phyloP scores from a whole-genome alignment of 1,140 invertebrate species.

The Pseudoatta argentina region DNA sequence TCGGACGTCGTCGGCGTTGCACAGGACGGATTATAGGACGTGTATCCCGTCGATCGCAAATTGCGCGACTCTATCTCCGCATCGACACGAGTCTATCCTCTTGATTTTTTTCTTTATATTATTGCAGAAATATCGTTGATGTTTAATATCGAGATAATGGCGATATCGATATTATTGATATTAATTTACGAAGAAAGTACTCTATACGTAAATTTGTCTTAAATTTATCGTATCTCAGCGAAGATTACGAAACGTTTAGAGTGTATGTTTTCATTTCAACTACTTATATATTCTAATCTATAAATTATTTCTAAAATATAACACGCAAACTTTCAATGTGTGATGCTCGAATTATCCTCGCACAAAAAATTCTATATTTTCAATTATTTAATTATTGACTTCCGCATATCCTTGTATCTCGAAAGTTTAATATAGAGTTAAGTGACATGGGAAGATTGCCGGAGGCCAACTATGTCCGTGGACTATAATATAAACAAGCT shows the following conservation, averaged over 20 bases:
- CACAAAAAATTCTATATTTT: neutral
- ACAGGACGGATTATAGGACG: slow-evolving; percentile 50
- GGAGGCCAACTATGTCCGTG: slow-evolving; percentile 17
- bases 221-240: neutral
- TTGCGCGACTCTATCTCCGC: slow-evolving; percentile 30
- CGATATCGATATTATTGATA: neutral
- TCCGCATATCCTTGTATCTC: neutral
- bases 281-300: neutral
- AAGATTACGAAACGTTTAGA: neutral
- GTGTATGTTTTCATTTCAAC: neutral
- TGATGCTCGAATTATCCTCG: neutral
- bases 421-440: neutral
- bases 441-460: slow-evolving; percentile 19
- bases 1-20: slow-evolving; percentile 70
- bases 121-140: neutral
- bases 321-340: neutral
- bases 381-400: slow-evolving; percentile 5
- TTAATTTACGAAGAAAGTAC: neutral
- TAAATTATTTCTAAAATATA: neutral
- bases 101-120: neutral
- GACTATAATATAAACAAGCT: slow-evolving; percentile 56
- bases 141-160: neutral
- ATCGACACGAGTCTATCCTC: slow-evolving; percentile 30
- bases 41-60: slow-evolving; percentile 66
- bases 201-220: neutral